Evolutionary conservation across 1,140 invertebrate genomes (phyloP).

Genomic region (Drosophila erecta): DNA sequence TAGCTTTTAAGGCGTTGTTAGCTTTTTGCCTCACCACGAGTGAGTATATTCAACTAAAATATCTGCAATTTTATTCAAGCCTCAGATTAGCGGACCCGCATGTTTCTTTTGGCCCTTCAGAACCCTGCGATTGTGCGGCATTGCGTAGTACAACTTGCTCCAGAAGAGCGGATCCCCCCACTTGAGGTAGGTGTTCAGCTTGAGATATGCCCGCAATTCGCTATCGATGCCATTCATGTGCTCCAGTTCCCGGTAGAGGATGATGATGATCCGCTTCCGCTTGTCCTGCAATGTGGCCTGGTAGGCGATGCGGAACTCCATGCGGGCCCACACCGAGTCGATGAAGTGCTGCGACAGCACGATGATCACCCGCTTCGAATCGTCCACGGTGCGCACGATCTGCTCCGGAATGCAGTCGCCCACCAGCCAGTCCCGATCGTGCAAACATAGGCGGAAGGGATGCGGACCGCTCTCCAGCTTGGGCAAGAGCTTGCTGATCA

Average conservation of each 20-base stretch:
- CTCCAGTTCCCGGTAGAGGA: constrained; percentile 91
- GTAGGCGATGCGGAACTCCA: constrained; percentile 94
- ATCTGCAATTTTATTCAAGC: not conserved
- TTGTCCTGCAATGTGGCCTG: constrained; percentile 90
- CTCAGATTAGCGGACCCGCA: constrained; percentile 62
- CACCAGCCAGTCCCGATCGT: constrained; percentile 92
- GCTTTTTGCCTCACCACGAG: not conserved
- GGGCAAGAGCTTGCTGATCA: constrained; percentile 88
- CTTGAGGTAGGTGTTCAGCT: constrained; percentile 94
- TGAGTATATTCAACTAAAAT: constrained; percentile 12
- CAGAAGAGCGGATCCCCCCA: constrained; percentile 94
- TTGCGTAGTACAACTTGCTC: constrained; percentile 91
- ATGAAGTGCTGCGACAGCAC: constrained; percentile 93
- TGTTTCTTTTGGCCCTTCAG: constrained; percentile 76
- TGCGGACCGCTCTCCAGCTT: constrained; percentile 87
- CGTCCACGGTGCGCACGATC: constrained; percentile 91
- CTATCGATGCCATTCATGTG: constrained; percentile 88
- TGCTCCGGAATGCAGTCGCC: constrained; percentile 92
- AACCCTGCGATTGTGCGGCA: constrained; percentile 85
- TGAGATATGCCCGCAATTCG: constrained; percentile 91
- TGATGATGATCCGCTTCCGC: constrained; percentile 90
- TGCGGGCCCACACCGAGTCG: constrained; percentile 92
- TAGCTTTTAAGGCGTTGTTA: no score
- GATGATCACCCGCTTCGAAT: constrained; percentile 92
- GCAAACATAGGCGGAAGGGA: constrained; percentile 90